Evolutionary conservation across 1,140 invertebrate species (phyloP), one percentile per base, ranked within the genome.

Genomic region (Varroa destructor): DNA sequence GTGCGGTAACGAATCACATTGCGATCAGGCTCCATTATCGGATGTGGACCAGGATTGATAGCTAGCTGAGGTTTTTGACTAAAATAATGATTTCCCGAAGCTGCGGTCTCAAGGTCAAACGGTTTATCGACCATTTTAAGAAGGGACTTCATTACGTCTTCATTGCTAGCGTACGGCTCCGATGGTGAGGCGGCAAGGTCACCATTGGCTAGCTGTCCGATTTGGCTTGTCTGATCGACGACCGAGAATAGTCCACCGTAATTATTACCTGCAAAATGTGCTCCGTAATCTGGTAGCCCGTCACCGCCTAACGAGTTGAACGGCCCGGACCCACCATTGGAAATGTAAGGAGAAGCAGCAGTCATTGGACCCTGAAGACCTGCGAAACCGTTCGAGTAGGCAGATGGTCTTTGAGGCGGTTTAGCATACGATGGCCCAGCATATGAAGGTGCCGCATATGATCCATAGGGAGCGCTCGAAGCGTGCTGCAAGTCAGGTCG

Each of bases 1-100:
- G 61, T 67, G 8, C 61, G 61, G 37, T 67, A 67, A 3, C 61
- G 61, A 40, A 67, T 67, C 61, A 67, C 61, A 46, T 67, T 67
- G 12, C 61, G 40, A 46, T 40, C 61, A 8, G 61, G 12, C 40
- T 67, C 61, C 61, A 67, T 67, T 12, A 67, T 67, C 40, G 61
- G 61, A 67, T 67, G 61, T 40, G 61, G 61, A 14, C 61, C 61
- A 37, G 61, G 61, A 46, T 40, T 67, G 61, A 67, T 43, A 37
- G 61, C 61, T 40, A 67, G 61, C 12, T 67, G 61, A 40, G 61
- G 61, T 12, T 67, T 67, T 10, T 67, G 61, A 43, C 46, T 40
- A 37, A 43, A 67, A 37, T 67, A 67, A 37, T 67, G 61, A 8
- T 37, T 67, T 25, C 61, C 61, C 25, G 61, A 36, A 10, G 61